phyloP scores from a whole-genome alignment of 2,888 invertebrate species.

The Rhamnusium bicolor region DNA sequence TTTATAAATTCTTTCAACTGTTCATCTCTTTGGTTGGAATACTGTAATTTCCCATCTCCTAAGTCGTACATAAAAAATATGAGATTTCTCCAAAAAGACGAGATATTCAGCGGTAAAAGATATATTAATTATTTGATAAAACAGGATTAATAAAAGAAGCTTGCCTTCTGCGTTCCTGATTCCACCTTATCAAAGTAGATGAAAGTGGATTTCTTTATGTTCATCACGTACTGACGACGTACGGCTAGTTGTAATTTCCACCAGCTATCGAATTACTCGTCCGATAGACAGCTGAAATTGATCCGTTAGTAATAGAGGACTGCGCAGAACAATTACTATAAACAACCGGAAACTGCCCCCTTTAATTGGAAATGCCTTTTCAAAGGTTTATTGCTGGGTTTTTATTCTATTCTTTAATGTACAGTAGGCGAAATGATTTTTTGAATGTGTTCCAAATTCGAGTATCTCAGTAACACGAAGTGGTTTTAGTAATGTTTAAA shows the following conservation, averaged over 20 bases:
- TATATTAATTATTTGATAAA: too few relatives aligned
- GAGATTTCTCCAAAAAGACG: too few relatives aligned
- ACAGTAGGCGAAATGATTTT: background rate
- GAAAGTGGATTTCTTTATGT: slow-evolving; percentile 17
- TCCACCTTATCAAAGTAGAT: slow-evolving; percentile 4
- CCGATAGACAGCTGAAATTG: slow-evolving; percentile 24
- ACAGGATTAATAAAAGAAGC: background rate
- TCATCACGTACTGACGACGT: slow-evolving; percentile 19
- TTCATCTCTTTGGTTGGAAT: too few relatives aligned
- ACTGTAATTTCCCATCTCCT: too few relatives aligned
- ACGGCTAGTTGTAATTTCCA: slow-evolving; percentile 18
- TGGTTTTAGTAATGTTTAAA: too few relatives aligned
- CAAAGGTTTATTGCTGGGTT: background rate
- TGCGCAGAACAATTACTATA: slow-evolving; percentile 18
- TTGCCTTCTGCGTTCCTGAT: background rate
- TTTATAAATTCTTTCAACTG: too few relatives aligned
- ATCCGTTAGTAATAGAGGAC: slow-evolving; percentile 15
- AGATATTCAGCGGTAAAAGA: too few relatives aligned
- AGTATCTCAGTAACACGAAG: background rate
- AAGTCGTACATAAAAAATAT: too few relatives aligned
- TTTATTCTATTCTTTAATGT: background rate
- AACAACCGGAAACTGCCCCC: background rate
- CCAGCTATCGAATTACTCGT: slow-evolving; percentile 23
- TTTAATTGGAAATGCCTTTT: slow-evolving; percentile 13
- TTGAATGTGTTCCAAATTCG: too few relatives aligned